These are phyloP conservation scores for Cynodonichthys magdalenae DNA, from an alignment of 2,797 vertebrate species.

Conservation along the genomic window DNA sequence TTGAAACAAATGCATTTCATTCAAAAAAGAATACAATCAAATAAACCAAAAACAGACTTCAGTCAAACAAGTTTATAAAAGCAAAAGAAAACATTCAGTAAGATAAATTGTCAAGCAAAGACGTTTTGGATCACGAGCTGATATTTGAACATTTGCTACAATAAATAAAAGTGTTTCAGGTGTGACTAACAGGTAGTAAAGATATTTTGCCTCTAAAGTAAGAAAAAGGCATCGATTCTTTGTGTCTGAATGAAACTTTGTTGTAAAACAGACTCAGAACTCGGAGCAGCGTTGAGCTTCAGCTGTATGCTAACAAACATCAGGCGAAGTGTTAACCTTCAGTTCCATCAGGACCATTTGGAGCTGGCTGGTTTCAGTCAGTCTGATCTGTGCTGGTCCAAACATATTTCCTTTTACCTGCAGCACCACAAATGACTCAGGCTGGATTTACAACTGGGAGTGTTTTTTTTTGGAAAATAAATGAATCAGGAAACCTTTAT, in stretches of 20 bases:
- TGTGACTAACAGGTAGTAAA: slow-evolving; percentile 1
- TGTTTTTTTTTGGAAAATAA: no score
- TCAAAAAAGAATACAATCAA: slow-evolving; percentile 52
- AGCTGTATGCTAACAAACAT: slow-evolving; percentile 4
- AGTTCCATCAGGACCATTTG: not conserved
- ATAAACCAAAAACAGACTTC: slow-evolving; percentile 18
- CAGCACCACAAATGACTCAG: slow-evolving; percentile 23
- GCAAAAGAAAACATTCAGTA: slow-evolving; percentile 26
- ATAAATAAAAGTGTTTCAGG: not conserved
- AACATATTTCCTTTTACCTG: slow-evolving; percentile 1
- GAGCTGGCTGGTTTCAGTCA: slow-evolving; percentile 25
- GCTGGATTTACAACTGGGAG: not conserved
- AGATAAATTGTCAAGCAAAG: slow-evolving; percentile 4
- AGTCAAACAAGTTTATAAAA: slow-evolving; percentile 1
- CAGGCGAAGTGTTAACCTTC: slow-evolving; percentile 3
- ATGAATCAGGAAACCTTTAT: no score
- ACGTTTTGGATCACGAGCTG: not conserved
- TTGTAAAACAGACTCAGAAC: not conserved
- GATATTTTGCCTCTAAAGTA: slow-evolving; percentile 3
- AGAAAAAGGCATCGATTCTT: slow-evolving; percentile 9
- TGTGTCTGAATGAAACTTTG: not conserved
- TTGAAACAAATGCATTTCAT: slow-evolving; percentile 22
- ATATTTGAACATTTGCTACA: slow-evolving; percentile 22
- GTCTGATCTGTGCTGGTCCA: slow-evolving; percentile 11
- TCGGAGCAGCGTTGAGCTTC: slow-evolving; percentile 38